These are phyloP conservation scores for Aquatica leii DNA, from an alignment of 2,888 invertebrate species.

Conservation along the genomic window DNA sequence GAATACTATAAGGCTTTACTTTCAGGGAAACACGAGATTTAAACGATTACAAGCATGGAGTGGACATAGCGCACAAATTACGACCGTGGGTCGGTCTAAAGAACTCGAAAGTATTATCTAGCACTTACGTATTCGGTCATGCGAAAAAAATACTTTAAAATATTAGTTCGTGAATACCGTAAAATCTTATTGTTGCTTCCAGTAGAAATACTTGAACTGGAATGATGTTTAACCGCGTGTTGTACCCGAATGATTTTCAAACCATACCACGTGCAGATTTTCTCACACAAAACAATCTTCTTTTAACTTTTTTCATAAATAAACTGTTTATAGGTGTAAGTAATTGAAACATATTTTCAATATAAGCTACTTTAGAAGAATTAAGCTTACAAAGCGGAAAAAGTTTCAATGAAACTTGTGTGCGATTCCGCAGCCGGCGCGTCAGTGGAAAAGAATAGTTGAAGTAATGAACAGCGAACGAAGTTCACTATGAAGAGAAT, in stretches of 20 bases:
- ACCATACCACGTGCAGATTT: constrained; percentile 26
- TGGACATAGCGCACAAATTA: constrained; percentile 26
- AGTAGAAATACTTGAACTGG: constrained; percentile 42
- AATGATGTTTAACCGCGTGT: constrained; percentile 44
- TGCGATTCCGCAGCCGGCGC: constrained; percentile 49
- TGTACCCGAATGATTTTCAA: constrained; percentile 22
- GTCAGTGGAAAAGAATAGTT: constrained; percentile 57
- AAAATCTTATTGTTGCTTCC: constrained; percentile 43
- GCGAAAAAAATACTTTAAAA: constrained; percentile 44
- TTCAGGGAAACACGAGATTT: constrained; percentile 50
- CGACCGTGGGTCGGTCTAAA: constrained; percentile 19
- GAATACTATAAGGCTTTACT: constrained; percentile 13
- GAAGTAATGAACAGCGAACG: constrained; percentile 57
- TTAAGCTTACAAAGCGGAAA: constrained; percentile 48
- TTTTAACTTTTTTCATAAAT: constrained; percentile 25
- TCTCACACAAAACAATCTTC: constrained; percentile 34
- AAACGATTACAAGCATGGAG: constrained; percentile 21
- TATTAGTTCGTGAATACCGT: constrained; percentile 33
- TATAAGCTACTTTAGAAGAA: constrained; percentile 56
- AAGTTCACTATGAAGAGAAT: constrained; percentile 56
- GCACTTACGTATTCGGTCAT: constrained; percentile 39
- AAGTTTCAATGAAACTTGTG: constrained; percentile 49
- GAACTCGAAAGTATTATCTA: constrained; percentile 21
- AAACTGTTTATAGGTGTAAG: constrained; percentile 41
- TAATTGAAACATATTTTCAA: constrained; percentile 55